Conservation (phyloP, 2,888 invertebrate genomes). For the Philopedon plagiatum region DNA sequence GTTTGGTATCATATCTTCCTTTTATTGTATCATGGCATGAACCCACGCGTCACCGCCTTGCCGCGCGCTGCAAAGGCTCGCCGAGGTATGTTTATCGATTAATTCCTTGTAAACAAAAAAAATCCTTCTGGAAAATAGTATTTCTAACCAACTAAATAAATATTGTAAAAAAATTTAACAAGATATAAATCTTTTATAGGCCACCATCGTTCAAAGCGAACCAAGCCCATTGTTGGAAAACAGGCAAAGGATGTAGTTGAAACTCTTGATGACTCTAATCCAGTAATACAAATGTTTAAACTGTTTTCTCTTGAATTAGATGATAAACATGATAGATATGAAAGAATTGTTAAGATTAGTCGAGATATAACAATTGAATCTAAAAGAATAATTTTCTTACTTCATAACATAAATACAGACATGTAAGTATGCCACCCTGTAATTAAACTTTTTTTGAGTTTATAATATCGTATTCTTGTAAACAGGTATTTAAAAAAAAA, state of each 20-base stretch:
- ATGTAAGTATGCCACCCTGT: conserved; percentile 64
- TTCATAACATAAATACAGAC: conserved; percentile 79
- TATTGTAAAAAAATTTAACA: too few relatives aligned
- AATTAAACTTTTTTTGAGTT: too few relatives aligned
- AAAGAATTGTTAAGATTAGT: conserved; percentile 85
- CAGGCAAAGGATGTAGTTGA: conserved; percentile 68
- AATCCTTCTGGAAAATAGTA: too few relatives aligned
- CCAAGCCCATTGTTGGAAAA: conserved; percentile 65
- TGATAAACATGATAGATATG: conserved; percentile 85
- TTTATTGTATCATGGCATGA: too few relatives aligned
- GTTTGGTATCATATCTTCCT: too few relatives aligned
- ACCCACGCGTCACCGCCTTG: too few relatives aligned
- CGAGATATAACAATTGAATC: conserved; percentile 92
- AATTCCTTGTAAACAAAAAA: too few relatives aligned
- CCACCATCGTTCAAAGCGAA: conserved; percentile 42
- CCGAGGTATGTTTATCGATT: too few relatives aligned
- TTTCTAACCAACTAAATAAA: too few relatives aligned
- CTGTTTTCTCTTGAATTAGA: conserved; percentile 79
- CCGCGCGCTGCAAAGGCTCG: too few relatives aligned
- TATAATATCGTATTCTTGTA: too few relatives aligned
- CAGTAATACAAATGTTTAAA: conserved; percentile 75
- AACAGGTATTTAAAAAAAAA: too few relatives aligned
- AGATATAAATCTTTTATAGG: conserved; percentile 51
- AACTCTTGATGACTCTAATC: conserved; percentile 70
- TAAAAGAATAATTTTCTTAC: conserved; percentile 88